Evolutionary conservation across 2,888 invertebrate species (phyloP), one percentile per base, ranked within the genome.

Genomic region (Drosophila percnosoma): DNA sequence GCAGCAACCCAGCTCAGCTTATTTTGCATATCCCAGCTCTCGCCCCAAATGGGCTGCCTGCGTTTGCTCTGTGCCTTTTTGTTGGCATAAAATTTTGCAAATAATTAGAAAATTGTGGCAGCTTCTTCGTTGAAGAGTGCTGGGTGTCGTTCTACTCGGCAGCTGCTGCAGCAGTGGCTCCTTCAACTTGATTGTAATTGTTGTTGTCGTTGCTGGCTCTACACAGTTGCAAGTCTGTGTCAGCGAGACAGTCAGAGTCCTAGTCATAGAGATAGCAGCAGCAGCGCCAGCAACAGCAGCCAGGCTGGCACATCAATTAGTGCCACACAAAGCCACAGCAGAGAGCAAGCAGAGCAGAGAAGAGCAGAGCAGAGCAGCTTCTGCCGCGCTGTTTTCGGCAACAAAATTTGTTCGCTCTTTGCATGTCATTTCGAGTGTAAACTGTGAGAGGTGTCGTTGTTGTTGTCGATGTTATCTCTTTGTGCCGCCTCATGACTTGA

Each of bases 91-190:
- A 89, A 89, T 89, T 89, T 85, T 88, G 89, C 85, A 87, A 87
- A 85, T 87, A 87, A 87, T 87, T 87, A 87, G 87, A 87, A 87
- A 87, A 85, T 87, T 87, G 87, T 80, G 89, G 89, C 87, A 85
- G 81, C 69, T 75, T 86, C 75, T 83, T 71, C 72, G 59, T 64
- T 71, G 58, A 62, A 68, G 59, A 45, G 45, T 24, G 24, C 75
- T 69, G 10, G 13, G 57, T 68, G 65, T 53, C 74, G 65, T 63
- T 48, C 68, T 64, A 58, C 52, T 65, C 68, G 24, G 49, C 79
- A 76, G 75, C 70, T 71, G 69, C 65, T 73, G 73, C 70, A 53
- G 73, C 48, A 34, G 48, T 40, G 68, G 60, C 67, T 64, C 52
- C 68, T 73, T 65, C 49, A 53, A n/a, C 62, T 51, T 58, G 27